Evolutionary conservation across 2,113 vertebrate genomes (phyloP), one percentile per base, ranked within the genome.

Genomic region (Pachypanchax playfairii): DNA sequence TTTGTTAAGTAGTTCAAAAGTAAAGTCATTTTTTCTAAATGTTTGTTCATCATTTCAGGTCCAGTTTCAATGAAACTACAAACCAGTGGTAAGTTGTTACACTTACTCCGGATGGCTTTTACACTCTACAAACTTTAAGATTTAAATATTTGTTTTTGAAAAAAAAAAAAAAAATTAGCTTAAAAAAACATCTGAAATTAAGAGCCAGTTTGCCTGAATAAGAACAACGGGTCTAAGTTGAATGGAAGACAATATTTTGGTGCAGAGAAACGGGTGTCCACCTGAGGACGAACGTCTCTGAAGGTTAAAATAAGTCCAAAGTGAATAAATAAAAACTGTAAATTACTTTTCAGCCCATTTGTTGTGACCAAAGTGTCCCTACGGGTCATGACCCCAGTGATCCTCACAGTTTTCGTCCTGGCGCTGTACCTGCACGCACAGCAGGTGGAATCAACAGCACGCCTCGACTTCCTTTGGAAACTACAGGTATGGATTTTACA

Each of bases 391-490:
- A 96, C 96, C 10, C 96, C 96, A 0, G 94, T 95, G 63, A 93
- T 98, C 79, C 93, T 98, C 87, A 94, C 94, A 4, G 91, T 98
- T 39, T 98, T 98, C 18, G 95, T 95, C 0, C 89, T 98, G 87
- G 96, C 96, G 0, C 91, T 98, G 51, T 98, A 98, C 79, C 94
- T 98, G 70, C 96, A 98, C 8, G 95, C 95, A 13, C 96, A 97
- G 92, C 96, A 98, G 91, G 96, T 98, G 4, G 96, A 98, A 83
- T 98, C 96, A 0, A 98, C 96, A 0, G 96, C 96, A 12, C 94
- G 96, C 53, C 93, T 98, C 0, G 96, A 98, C 89, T 98, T 98
- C 89, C 95, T 98, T 68, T 98, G 96, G 96, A 98, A 98, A 87
- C 88, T 98, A 75, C 96, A 98, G 96, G 96, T 98, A 92, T 44